phyloP scores from a whole-genome alignment of 1,140 invertebrate genomes.

The Aphidius gifuensis region DNA sequence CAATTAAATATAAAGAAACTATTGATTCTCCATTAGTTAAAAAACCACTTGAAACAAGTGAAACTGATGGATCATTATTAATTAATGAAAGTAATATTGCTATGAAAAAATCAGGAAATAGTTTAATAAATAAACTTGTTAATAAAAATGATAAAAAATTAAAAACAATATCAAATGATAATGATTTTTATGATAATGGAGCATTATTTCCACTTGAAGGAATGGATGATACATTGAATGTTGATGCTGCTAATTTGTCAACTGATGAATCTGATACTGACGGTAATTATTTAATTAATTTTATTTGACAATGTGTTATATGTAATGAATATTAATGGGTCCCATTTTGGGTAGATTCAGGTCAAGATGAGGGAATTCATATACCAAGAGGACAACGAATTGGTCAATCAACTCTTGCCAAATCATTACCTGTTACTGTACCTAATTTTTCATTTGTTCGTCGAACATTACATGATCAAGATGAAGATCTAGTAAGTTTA shows the following conservation, averaged over 20 bases:
- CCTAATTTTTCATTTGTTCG: slow-evolving; percentile 51
- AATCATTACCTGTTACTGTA: slow-evolving; percentile 59
- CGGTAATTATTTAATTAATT: slow-evolving; percentile 37
- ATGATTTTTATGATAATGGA: slow-evolving; percentile 52
- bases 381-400: slow-evolving; percentile 45
- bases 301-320: not conserved
- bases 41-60: too few species aligned
- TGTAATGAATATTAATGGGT: slow-evolving; percentile 12
- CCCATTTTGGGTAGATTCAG: slow-evolving; percentile 40
- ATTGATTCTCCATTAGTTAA: too few species aligned
- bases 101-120: not conserved
- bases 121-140: slow-evolving; percentile 17
- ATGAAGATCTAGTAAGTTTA: slow-evolving; percentile 48
- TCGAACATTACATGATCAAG: slow-evolving; percentile 43
- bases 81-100: not conserved
- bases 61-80: too few species aligned
- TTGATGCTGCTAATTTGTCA: slow-evolving; percentile 38
- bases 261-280: slow-evolving; percentile 56
- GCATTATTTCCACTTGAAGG: slow-evolving; percentile 57
- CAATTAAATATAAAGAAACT: too few species aligned
- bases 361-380: slow-evolving; percentile 53
- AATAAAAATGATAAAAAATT: slow-evolving; percentile 23
- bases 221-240: slow-evolving; percentile 49
- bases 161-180: slow-evolving; percentile 29
- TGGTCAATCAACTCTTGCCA: slow-evolving; percentile 51